Evolutionary conservation across 2,888 invertebrate species (phyloP), one percentile per base, ranked within the genome.

Genomic region (Papilio protenor): DNA sequence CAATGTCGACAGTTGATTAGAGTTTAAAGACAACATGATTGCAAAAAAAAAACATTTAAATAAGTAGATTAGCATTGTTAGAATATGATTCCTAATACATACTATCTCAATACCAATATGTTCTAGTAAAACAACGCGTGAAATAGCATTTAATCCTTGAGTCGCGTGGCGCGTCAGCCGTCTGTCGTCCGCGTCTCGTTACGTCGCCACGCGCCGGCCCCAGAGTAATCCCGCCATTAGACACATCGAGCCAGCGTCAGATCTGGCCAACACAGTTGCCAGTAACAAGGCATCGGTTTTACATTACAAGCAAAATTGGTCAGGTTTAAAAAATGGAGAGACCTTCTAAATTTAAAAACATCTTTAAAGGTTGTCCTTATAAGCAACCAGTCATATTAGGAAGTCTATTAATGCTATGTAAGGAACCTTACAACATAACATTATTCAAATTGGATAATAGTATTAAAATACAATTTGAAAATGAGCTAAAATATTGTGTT

Each of bases 131-230:
- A 73, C 57, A 61, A 69, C 73, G 57, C 69, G 47, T 61, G 59
- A 47, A 70, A 74, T 45, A 57, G 72, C 16, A 59, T 76, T 73
- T 70, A 77, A 77, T 77, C 81, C 79, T 73, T 72, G 59, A 78
- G 81, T 80, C 90, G 87, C 91, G 91, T 90, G 92, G 84, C 84
- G 78, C 87, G 92, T 92, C 92, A 89, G 84, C 85, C 87, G 87
- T 81, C 87, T 88, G 91, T 93, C 93, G 86, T 86, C 91, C 92
- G 85, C 88, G 92, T 93, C 93, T 88, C 87, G 92, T 94, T 92
- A 93, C 85, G 89, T 89, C 89, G 89, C 85, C 88, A 90, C 90
- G 91, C 81, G 84, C 79, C 83, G 80, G 80, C 73, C 75, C 66
- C 76, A 73, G 83, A 82, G 87, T 92, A 89, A 90, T 90, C 91